Percentiles rank a stretch among this genome's conserved stretches.
These are phyloP conservation scores for Osmoderma eremita DNA, from an alignment of 2,888 invertebrate species.

Conservation along the genomic window DNA sequence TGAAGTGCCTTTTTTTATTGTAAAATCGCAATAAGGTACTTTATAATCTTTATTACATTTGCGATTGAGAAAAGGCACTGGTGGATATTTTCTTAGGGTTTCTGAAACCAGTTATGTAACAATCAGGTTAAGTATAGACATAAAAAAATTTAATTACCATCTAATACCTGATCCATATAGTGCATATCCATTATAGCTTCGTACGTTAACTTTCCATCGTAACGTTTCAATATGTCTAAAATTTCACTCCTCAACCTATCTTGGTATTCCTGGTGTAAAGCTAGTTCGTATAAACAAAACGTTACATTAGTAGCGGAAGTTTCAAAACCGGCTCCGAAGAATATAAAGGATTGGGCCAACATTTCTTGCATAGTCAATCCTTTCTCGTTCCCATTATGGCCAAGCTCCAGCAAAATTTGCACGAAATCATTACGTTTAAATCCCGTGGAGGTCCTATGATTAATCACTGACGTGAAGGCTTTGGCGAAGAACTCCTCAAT, in stretches of 20 bases:
- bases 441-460: slow-evolving; percentile 45
- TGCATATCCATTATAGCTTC: slow-evolving; percentile 62
- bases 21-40: slow-evolving; percentile 64
- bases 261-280: slow-evolving; percentile 60
- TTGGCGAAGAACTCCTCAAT: slow-evolving; percentile 54
- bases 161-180: slow-evolving; percentile 62
- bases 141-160: slow-evolving; percentile 49
- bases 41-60: slow-evolving; percentile 66
- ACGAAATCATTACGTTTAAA: slow-evolving; percentile 56
- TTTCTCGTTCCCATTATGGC: background rate
- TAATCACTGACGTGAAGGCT: slow-evolving; percentile 52
- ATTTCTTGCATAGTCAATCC: slow-evolving; percentile 43
- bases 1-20: slow-evolving; percentile 66
- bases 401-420: slow-evolving; percentile 55
- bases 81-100: slow-evolving; percentile 70
- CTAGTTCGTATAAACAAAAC: slow-evolving; percentile 59
- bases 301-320: slow-evolving; percentile 61
- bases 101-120: slow-evolving; percentile 63
- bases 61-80: slow-evolving; percentile 66
- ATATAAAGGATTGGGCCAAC: slow-evolving; percentile 58
- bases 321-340: slow-evolving; percentile 64
- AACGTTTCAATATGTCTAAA: slow-evolving; percentile 50
- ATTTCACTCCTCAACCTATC: slow-evolving; percentile 61
- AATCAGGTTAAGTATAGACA: background rate
- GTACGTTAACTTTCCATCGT: slow-evolving; percentile 58